phyloP scores from a whole-genome alignment of 2,888 invertebrate genomes.

The Magallana nippona region DNA sequence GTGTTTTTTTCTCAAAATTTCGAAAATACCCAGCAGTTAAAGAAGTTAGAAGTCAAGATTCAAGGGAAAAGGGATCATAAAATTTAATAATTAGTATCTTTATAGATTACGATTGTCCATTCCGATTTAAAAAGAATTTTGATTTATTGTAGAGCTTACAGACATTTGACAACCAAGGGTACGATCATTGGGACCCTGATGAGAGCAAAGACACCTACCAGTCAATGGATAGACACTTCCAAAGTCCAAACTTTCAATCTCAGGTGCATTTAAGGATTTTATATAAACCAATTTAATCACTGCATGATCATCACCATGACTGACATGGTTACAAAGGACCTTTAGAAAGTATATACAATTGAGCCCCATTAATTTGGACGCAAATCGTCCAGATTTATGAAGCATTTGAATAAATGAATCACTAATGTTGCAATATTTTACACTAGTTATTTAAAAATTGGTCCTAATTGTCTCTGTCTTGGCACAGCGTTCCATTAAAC shows the following conservation, averaged over 20 bases:
- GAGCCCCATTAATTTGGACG: no score
- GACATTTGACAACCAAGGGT: background rate
- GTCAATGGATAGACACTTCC: conserved; percentile 20
- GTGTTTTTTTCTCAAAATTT: no score
- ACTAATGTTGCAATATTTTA: background rate
- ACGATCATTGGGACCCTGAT: conserved; percentile 1
- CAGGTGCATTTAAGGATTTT: background rate
- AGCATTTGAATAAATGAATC: no score
- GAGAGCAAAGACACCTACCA: background rate
- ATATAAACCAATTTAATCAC: no score
- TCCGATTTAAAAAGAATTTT: background rate
- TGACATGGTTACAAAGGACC: background rate
- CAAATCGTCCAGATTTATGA: no score
- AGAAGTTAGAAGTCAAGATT: no score
- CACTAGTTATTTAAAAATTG: background rate
- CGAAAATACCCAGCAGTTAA: no score
- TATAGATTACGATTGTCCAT: no score
- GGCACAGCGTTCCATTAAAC: no score
- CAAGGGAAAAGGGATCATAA: no score
- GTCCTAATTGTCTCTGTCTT: no score
- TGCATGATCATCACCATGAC: background rate
- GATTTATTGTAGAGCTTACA: background rate
- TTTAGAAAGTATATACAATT: background rate
- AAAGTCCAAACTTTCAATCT: background rate
- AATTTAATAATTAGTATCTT: no score